phyloP scores from a whole-genome alignment of 2,113 vertebrate genomes.

The Colius striatus region DNA sequence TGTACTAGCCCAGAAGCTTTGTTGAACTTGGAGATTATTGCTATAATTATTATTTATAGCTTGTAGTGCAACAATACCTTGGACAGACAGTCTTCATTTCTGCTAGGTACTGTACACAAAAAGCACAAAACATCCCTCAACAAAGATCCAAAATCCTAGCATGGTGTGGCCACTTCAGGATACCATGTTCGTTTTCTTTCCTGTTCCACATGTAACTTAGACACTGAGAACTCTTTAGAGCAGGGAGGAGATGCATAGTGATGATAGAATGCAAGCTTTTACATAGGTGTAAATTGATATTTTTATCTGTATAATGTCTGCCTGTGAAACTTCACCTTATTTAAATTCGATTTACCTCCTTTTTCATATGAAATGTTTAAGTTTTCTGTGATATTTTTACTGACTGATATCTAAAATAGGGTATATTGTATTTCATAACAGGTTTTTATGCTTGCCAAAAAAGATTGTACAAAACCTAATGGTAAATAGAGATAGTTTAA shows the following conservation, averaged over 20 bases:
- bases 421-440: constrained; percentile 55
- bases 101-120: neutral
- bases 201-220: neutral
- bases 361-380: constrained; percentile 28
- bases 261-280: neutral
- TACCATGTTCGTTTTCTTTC: neutral
- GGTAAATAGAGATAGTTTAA: constrained; percentile 70
- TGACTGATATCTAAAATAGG: constrained; percentile 20
- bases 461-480: constrained; percentile 64
- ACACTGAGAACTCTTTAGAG: neutral
- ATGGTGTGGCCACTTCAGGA: neutral
- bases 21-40: constrained; percentile 35
- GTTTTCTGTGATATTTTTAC: constrained; percentile 33
- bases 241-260: neutral
- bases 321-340: neutral
- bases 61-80: neutral
- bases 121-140: neutral
- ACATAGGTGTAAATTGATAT: neutral
- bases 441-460: constrained; percentile 74
- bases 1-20: constrained; percentile 46
- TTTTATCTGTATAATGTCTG: neutral
- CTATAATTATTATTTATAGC: constrained; percentile 38
- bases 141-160: neutral
- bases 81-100: neutral
- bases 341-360: constrained; percentile 38